Base-by-base conservation (phyloP, 1,140 invertebrate species). In the Cydia splendana region DNA sequence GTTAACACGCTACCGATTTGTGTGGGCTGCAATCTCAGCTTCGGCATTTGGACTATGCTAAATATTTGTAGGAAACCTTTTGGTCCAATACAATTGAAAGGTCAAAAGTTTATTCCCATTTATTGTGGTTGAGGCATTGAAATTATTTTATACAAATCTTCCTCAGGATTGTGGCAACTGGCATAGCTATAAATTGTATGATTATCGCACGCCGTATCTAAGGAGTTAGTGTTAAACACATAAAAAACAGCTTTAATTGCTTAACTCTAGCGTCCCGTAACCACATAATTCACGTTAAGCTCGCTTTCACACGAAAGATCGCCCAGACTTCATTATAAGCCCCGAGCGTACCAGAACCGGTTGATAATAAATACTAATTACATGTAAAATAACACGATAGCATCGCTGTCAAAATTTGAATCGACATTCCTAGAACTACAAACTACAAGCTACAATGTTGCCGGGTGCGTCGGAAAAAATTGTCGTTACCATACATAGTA, bases 351-450 rank as follows among this genome's bases (percentile, higher is more conserved):
- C 79, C 18, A 74, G 76, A 86, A 86, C 82, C 80, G 77, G 84
- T 82, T 75, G 57, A 88, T 86, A 91, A 93, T 91, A 91, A 92
- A 91, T 92, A 92, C 87, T 91, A 91, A 93, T 93, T 93, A 93
- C 91, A 84, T 85, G 87, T 87, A 88, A 91, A 91, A 91, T 88
- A 89, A 87, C 83, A 86, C 78, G 90, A 91, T 92, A 90, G 84
- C 84, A 92, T 92, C 89, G 81, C 82, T 82, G 75, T 81, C 80
- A 78, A 88, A 91, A 90, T 42, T 74, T 76, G 51, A 76, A 65
- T 74, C 75, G 53, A 48, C 77, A 79, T 92, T 87, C 88, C 85
- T 82, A 79, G 81, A 84, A 87, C 87, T 85, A 86, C 82, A 87
- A 79, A 86, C 87, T 85, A 86, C 82, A 87, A 79, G 85, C 87